phyloP scores from a whole-genome alignment of 1,140 invertebrate species.

The Dendroctonus ponderosae region DNA sequence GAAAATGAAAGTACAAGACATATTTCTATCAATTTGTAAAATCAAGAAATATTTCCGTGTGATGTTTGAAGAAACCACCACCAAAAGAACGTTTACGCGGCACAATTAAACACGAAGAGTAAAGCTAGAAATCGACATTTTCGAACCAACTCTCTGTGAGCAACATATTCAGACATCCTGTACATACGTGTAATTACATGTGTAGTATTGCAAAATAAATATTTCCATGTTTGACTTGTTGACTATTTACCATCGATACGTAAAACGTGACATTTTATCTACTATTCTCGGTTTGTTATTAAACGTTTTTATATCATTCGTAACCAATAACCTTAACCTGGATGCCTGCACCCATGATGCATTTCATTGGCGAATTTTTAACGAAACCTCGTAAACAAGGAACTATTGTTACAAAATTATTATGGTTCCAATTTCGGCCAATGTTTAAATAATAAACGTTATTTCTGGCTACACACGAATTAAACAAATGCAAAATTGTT shows the following conservation, averaged over 20 bases:
- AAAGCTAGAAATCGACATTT: too few relatives aligned
- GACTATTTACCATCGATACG: neutral
- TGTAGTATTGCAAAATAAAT: too few relatives aligned
- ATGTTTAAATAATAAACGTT: constrained; percentile 3
- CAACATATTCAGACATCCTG: too few relatives aligned
- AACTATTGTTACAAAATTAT: constrained; percentile 11
- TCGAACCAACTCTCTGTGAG: too few relatives aligned
- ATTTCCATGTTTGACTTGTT: too few relatives aligned
- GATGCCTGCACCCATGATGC: constrained; percentile 18
- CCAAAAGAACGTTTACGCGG: too few relatives aligned
- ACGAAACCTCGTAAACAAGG: constrained; percentile 16
- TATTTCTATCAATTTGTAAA: too few relatives aligned
- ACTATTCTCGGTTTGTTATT: neutral
- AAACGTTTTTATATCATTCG: constrained; percentile 6
- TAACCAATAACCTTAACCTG: constrained; percentile 14
- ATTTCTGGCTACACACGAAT: constrained; percentile 2
- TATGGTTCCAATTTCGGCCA: constrained; percentile 2
- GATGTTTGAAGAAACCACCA: too few relatives aligned
- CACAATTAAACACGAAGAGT: too few relatives aligned
- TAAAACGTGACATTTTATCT: constrained; percentile 1
- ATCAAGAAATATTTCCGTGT: too few relatives aligned
- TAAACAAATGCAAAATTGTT: constrained; percentile 4
- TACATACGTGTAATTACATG: too few relatives aligned
- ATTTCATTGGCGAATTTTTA: constrained; percentile 20
- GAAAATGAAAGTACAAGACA: too few relatives aligned